phyloP scores from a whole-genome alignment of 1,140 invertebrate genomes.

The Drosophila varians region DNA sequence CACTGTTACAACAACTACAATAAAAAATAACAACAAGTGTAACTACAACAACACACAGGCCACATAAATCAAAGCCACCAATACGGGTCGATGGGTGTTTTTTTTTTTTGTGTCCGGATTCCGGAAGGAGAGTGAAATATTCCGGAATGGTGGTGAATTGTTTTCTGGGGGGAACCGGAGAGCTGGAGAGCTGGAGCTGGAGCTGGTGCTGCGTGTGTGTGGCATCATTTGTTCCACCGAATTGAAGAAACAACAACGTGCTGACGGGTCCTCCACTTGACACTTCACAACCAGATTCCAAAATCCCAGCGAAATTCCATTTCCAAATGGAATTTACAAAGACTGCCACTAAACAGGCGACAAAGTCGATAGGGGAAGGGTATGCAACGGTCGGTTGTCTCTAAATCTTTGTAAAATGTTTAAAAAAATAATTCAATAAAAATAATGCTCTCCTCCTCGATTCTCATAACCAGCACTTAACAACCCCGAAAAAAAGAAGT shows the following conservation, averaged over 20 bases:
- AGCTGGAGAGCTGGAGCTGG: neutral
- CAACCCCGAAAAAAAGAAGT: no score
- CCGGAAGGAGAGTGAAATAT: neutral
- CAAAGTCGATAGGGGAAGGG: neutral
- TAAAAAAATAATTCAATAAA: no score
- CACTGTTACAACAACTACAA: slow-evolving; percentile 44
- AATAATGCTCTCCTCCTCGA: no score
- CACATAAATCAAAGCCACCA: slow-evolving; percentile 12
- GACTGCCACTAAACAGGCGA: neutral
- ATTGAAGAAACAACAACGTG: slow-evolving; percentile 11
- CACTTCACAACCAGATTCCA: slow-evolving; percentile 18
- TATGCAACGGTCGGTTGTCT: no score
- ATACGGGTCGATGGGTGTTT: slow-evolving; percentile 1
- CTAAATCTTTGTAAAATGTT: no score
- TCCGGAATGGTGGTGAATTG: slow-evolving; percentile 8
- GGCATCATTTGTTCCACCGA: slow-evolving; percentile 53
- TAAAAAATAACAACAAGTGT: slow-evolving; percentile 33
- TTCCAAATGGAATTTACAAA: neutral
- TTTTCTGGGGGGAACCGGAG: neutral
- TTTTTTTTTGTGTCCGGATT: neutral
- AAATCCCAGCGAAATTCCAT: neutral
- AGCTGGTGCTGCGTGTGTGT: slow-evolving; percentile 37
- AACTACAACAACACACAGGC: slow-evolving; percentile 3
- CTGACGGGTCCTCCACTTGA: slow-evolving; percentile 13
- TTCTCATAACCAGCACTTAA: neutral